Evolutionary conservation across 2,888 invertebrate species (phyloP), one percentile per base, ranked within the genome.

Genomic region (Colostygia pectinataria): DNA sequence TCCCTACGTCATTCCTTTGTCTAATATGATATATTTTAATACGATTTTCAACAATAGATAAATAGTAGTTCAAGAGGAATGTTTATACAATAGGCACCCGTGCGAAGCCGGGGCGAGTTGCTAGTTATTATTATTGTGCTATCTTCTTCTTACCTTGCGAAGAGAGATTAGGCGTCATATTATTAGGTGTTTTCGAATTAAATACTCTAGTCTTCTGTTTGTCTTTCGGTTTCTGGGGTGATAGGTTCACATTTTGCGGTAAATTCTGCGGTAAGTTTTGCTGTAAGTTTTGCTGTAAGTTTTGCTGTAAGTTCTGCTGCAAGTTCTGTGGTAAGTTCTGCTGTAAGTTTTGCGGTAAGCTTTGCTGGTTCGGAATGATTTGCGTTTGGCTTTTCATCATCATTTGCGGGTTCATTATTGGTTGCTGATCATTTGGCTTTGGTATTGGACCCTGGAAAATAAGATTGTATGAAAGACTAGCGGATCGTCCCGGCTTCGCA

Each of bases 181-280:
- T 72, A 15, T 65, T 65, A 38, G 77, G 73, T 0, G 78, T 75
- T 38, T 59, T 59, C 0, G 58, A 52, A n/a, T 83, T 86, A 31
- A 84, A 88, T 0, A 83, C 68, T 0, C 83, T 56, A 2, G 71
- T 79, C 28, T 84, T 86, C 9, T 81, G 82, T 50, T 82, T 79
- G 1, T 68, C 68, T 2, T 74, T 66, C 5, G 57, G 37, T 18
- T 76, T 78, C 2, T 76, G 77, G 0, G 79, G 80, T 0, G 80
- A 76, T 32, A 66, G 61, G 29, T 62, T 70, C 10, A 52, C 52
- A 0, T 61, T 66, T 1, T 65, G 63, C 20, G 63, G 20, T 24
- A 38, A 34, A 8, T 15, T 63, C 0, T 66, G 60, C 13, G 63
- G 52, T 36, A 66, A 64, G 31, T 60, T 68, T 8, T 52, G 49